phyloP scores from a whole-genome alignment of 2,888 invertebrate genomes.

The Teleogryllus oceanicus region DNA sequence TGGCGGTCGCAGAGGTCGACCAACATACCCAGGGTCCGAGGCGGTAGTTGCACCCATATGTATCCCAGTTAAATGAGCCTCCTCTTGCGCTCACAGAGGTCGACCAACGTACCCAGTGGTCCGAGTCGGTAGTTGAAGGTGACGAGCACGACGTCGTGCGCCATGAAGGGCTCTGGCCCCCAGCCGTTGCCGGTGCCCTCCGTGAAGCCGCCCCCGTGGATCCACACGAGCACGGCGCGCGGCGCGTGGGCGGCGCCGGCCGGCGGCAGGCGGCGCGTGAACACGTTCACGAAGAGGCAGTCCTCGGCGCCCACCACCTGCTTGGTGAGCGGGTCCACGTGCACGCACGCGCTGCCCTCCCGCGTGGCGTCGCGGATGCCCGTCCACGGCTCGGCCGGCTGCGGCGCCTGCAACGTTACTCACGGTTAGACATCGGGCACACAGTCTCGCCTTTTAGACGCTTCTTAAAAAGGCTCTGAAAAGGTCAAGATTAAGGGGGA shows the following conservation, averaged over 20 bases:
- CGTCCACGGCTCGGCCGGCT: neutral
- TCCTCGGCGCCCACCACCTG: conserved; percentile 4
- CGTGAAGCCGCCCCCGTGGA: neutral
- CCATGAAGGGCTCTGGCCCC: neutral
- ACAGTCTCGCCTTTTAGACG: too few species aligned
- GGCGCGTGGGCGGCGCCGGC: neutral
- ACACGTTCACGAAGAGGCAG: conserved; percentile 18
- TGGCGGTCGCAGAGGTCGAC: too few species aligned
- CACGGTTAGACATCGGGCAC: too few species aligned
- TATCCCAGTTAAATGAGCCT: too few species aligned
- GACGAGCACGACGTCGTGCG: neutral
- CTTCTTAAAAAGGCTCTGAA: too few species aligned
- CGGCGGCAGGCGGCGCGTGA: neutral
- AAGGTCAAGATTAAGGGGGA: too few species aligned
- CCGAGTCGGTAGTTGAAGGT: neutral
- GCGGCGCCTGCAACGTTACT: neutral
- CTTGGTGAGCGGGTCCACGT: neutral
- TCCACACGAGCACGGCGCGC: neutral
- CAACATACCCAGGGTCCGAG: neutral
- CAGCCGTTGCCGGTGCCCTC: neutral
- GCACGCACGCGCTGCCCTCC: neutral
- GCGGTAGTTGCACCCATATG: conserved; percentile 1
- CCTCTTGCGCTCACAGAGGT: too few species aligned
- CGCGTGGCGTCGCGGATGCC: neutral
- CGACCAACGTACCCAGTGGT: neutral